Conservation (phyloP, 2,113 vertebrate species). For the Calyptomena viridis region DNA sequence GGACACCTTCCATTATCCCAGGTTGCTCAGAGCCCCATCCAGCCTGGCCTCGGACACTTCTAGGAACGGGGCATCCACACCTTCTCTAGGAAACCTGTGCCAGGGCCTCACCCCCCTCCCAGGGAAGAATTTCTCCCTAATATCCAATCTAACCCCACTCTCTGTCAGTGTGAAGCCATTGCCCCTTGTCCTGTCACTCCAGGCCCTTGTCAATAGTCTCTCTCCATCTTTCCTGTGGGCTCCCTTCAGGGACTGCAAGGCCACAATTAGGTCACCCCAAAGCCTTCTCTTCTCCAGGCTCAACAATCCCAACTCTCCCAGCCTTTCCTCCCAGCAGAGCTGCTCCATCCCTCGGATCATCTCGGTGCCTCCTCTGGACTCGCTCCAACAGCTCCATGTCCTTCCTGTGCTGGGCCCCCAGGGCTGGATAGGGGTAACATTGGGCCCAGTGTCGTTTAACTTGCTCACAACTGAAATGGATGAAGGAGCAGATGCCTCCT, state of each 20-base stretch:
- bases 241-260: background rate
- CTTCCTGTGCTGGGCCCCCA: background rate
- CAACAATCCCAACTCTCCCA: background rate
- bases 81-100: background rate
- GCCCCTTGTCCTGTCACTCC: background rate
- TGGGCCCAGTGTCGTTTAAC: background rate
- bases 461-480: background rate
- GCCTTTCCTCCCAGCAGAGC: no score
- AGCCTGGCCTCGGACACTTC: rapidly evolving
- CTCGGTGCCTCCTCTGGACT: background rate
- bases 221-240: background rate
- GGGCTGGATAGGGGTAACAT: background rate
- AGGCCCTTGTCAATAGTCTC: background rate
- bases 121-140: rapidly evolving
- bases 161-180: background rate
- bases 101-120: rapidly evolving
- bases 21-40: background rate
- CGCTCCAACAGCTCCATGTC: background rate
- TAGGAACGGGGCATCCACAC: background rate
- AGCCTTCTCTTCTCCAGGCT: background rate
- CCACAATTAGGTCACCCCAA: background rate
- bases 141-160: rapidly evolving
- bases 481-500: background rate
- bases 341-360: background rate
- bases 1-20: background rate